These are phyloP conservation scores for Onychorhynchus coronatus DNA, from an alignment of 2,113 vertebrate genomes.

Conservation along the genomic window DNA sequence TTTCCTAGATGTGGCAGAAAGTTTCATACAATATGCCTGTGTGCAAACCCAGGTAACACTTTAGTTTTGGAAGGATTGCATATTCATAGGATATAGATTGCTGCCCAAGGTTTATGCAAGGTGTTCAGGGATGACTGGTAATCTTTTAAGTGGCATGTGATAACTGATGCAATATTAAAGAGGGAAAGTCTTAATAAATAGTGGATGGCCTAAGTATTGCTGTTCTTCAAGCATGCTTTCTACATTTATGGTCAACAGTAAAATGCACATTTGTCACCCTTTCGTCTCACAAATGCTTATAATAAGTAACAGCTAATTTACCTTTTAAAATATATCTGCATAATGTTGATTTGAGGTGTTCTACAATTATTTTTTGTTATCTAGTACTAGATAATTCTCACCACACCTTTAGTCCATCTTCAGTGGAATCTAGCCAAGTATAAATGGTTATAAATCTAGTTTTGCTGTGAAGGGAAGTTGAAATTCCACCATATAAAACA, in stretches of 20 bases:
- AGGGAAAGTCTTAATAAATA: neutral
- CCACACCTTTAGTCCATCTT: neutral
- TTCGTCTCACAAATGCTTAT: neutral
- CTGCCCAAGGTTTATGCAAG: neutral
- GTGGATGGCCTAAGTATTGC: neutral
- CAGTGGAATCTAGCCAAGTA: neutral
- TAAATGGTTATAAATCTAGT: neutral
- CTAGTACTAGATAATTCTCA: neutral
- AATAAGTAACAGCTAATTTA: neutral
- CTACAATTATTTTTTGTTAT: neutral
- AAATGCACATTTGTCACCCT: neutral
- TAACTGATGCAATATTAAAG: neutral
- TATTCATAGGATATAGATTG: neutral
- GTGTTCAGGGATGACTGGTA: neutral
- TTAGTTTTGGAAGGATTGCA: neutral
- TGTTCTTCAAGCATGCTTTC: neutral
- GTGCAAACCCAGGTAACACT: neutral
- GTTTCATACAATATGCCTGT: neutral
- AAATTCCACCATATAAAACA: constrained; percentile 22
- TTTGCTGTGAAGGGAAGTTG: constrained; percentile 20
- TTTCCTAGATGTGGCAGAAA: neutral
- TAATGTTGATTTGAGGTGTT: constrained; percentile 1
- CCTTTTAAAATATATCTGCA: neutral
- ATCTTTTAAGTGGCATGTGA: neutral
- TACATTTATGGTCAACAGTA: neutral